These are phyloP conservation scores for Mormyrops attenuatus DNA, from an alignment of 2,797 vertebrate genomes.

Conservation along the genomic window DNA sequence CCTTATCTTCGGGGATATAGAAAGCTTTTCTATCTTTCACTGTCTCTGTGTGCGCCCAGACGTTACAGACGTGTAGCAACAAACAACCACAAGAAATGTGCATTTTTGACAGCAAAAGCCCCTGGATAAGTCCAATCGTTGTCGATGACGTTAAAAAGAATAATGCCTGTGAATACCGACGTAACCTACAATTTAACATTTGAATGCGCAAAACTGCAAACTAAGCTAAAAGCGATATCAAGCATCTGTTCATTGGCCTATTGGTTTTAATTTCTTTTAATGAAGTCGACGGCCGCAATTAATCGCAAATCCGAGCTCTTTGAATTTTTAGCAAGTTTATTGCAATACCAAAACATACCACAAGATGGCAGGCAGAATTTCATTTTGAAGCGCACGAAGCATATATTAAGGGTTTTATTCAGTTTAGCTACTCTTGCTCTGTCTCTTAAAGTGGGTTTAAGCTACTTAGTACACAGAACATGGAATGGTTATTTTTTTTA, in stretches of 20 bases:
- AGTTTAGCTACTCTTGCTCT: not conserved
- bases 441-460: not conserved
- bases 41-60: not conserved
- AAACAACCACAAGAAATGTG: not conserved
- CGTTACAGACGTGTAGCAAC: not conserved
- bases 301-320: not conserved
- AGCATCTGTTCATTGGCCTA: not conserved
- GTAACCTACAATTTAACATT: not conserved
- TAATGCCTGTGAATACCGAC: not conserved
- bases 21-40: not conserved
- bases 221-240: not conserved
- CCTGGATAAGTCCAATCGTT: not conserved
- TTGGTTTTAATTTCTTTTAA: not conserved
- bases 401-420: not conserved
- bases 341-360: conserved; percentile 47
- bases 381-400: not conserved
- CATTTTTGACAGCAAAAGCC: not conserved
- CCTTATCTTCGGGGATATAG: not conserved
- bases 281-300: not conserved
- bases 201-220: not conserved
- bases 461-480: not conserved
- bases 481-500: not conserved
- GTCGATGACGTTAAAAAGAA: not conserved
- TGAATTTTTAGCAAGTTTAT: not conserved
- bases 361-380: conserved; percentile 51